Conservation (phyloP, 1,140 invertebrate species). For the Bathynomus jamesi region DNA sequence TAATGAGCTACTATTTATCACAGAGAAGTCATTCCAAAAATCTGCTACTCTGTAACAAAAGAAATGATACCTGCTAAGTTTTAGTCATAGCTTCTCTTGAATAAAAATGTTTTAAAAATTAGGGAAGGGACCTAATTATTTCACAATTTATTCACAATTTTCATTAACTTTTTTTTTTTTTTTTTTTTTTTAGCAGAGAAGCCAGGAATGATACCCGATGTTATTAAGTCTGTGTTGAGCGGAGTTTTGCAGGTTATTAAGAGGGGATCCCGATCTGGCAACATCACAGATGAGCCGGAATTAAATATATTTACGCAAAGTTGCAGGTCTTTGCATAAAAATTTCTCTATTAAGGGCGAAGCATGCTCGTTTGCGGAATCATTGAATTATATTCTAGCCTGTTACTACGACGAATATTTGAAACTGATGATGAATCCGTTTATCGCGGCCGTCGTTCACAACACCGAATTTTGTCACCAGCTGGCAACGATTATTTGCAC, state of each 20-base stretch:
- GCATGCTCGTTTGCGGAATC: slow-evolving; percentile 18
- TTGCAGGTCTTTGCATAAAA: slow-evolving; percentile 19
- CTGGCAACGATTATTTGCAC: slow-evolving; percentile 28
- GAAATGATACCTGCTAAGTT: too few species aligned
- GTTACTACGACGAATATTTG: slow-evolving; percentile 19
- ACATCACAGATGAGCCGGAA: slow-evolving; percentile 13
- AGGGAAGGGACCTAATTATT: too few species aligned
- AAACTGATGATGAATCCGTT: slow-evolving; percentile 22
- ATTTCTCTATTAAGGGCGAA: slow-evolving; percentile 4
- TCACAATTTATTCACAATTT: too few species aligned
- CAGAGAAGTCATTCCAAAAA: too few species aligned
- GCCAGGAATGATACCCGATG: slow-evolving; percentile 22
- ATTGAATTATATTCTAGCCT: slow-evolving; percentile 26
- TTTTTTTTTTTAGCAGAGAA: too few species aligned
- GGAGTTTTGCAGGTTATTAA: slow-evolving; percentile 31
- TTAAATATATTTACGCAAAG: not conserved
- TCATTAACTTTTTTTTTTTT: too few species aligned
- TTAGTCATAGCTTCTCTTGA: too few species aligned
- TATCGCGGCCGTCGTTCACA: slow-evolving; percentile 22
- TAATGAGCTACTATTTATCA: too few species aligned
- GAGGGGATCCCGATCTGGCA: slow-evolving; percentile 21
- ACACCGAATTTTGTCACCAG: slow-evolving; percentile 26
- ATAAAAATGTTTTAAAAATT: too few species aligned
- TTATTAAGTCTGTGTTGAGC: slow-evolving; percentile 26
- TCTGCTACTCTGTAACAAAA: too few species aligned